phyloP scores from a whole-genome alignment of 2,888 invertebrate species.

The Busseola fusca region DNA sequence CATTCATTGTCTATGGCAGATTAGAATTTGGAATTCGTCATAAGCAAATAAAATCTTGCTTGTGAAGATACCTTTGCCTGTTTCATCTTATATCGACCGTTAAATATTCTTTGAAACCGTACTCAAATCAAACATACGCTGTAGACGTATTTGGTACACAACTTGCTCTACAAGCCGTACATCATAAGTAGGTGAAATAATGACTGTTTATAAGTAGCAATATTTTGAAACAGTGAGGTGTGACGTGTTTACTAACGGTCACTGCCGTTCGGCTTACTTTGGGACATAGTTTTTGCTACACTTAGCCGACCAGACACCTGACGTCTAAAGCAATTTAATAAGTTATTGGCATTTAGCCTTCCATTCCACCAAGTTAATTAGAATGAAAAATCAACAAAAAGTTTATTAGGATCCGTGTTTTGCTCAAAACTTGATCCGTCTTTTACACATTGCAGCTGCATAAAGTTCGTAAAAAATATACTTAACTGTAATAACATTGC shows the following conservation, averaged over 20 bases:
- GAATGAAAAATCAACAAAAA: constrained; percentile 11
- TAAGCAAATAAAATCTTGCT: neutral
- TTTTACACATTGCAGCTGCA: constrained; percentile 17
- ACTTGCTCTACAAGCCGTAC: constrained; percentile 45
- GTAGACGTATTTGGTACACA: constrained; percentile 28
- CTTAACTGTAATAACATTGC: constrained; percentile 6
- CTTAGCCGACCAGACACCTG: constrained; percentile 34
- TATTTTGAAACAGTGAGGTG: constrained; percentile 57
- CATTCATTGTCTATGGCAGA: constrained; percentile 7
- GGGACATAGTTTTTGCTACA: constrained; percentile 53
- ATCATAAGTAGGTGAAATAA: constrained; percentile 49
- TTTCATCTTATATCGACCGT: neutral
- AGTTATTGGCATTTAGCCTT: constrained; percentile 39
- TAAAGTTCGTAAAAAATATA: constrained; percentile 18
- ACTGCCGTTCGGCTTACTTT: constrained; percentile 35
- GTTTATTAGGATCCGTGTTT: constrained; percentile 7
- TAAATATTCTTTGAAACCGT: neutral
- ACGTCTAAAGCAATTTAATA: constrained; percentile 44
- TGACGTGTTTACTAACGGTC: constrained; percentile 60
- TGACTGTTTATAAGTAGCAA: constrained; percentile 50
- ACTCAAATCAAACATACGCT: neutral
- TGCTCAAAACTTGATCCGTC: constrained; percentile 29
- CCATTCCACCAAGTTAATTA: constrained; percentile 21
- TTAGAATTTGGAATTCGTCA: neutral
- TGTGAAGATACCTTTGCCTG: neutral